phyloP scores from a whole-genome alignment of 2,888 invertebrate species.

The Vanessa cardui region DNA sequence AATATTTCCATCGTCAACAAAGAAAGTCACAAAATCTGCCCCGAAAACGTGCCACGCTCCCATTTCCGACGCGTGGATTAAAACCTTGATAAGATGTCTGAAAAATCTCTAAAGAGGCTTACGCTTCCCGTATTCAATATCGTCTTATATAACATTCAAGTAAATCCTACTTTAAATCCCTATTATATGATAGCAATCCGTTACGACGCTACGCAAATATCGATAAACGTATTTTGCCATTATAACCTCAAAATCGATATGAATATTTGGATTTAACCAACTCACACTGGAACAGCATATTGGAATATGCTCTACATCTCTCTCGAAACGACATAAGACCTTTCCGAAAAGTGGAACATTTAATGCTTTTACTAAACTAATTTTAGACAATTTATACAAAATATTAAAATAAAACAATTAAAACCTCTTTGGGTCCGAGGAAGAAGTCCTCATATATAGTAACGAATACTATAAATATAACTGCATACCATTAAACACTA shows the following conservation, averaged over 20 bases:
- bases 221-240: background rate
- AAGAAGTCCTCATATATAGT: too few species aligned
- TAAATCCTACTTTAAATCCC: conserved; percentile 54
- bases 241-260: background rate
- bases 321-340: too few species aligned
- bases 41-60: conserved; percentile 50
- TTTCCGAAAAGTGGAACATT: too few species aligned
- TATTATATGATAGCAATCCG: conserved; percentile 49
- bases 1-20: too few species aligned
- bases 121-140: conserved; percentile 59
- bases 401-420: too few species aligned
- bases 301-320: too few species aligned
- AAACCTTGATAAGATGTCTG: conserved; percentile 60
- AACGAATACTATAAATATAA: too few species aligned
- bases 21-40: conserved; percentile 26
- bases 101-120: conserved; percentile 67
- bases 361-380: too few species aligned
- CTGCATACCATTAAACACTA: too few species aligned
- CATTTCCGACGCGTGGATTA: conserved; percentile 57
- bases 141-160: conserved; percentile 60
- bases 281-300: too few species aligned
- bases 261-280: background rate
- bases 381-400: too few species aligned
- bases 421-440: too few species aligned
- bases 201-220: conserved; percentile 36